phyloP scores from a whole-genome alignment of 2,113 vertebrate genomes.

The Otus sunia region DNA sequence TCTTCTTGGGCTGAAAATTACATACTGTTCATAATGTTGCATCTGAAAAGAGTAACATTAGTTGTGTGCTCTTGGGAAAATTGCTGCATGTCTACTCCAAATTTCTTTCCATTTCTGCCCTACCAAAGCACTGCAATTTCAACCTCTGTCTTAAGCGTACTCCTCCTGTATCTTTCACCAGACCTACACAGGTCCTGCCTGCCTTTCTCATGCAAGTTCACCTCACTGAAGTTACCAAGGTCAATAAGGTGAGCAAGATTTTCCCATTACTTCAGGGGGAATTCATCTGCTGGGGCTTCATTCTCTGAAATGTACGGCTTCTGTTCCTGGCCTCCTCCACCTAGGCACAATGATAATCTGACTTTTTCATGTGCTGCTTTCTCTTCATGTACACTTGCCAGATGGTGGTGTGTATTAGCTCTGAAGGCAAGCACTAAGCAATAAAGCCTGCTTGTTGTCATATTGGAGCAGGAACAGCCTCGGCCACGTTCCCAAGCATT shows the following conservation, averaged over 20 bases:
- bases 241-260: neutral
- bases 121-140: neutral
- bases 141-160: neutral
- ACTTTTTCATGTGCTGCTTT: neutral
- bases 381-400: neutral
- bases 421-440: neutral
- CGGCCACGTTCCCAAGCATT: slow-evolving; percentile 2
- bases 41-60: neutral
- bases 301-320: neutral
- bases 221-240: neutral
- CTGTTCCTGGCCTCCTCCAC: neutral
- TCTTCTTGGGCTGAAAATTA: neutral
- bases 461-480: neutral
- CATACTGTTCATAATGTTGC: neutral
- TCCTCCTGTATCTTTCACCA: neutral
- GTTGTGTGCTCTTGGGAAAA: neutral
- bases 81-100: neutral
- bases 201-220: neutral
- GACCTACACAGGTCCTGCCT: neutral
- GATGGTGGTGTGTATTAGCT: neutral
- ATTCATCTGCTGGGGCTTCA: neutral
- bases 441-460: neutral
- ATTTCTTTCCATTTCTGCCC: neutral
- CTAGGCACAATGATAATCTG: neutral
- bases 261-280: neutral